Conservation (phyloP, 1,140 invertebrate genomes). For the Xylocopa sonorina region DNA sequence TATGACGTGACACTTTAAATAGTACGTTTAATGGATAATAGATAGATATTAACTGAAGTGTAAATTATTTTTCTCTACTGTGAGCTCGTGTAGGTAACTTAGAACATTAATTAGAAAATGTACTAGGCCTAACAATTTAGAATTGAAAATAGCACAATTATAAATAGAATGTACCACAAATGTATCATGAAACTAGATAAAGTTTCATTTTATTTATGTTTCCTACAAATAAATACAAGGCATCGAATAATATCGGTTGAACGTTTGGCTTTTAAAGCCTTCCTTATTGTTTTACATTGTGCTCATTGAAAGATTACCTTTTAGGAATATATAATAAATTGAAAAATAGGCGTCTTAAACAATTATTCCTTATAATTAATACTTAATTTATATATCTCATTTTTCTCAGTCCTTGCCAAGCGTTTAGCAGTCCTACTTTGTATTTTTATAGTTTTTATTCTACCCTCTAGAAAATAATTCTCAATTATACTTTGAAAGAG, state of each 20-base stretch:
- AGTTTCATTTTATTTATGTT: slow-evolving; percentile 16
- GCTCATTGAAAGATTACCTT: background rate
- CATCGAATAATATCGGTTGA: background rate
- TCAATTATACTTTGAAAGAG: background rate
- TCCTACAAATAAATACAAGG: slow-evolving; percentile 42
- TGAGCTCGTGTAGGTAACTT: background rate
- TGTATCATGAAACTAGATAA: slow-evolving; percentile 19
- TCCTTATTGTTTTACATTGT: background rate
- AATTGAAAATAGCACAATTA: slow-evolving; percentile 3
- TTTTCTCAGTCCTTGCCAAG: background rate
- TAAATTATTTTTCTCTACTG: background rate
- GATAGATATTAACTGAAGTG: background rate
- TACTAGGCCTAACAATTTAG: background rate
- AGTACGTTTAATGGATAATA: background rate
- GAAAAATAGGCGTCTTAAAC: slow-evolving; percentile 7
- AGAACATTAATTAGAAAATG: slow-evolving; percentile 6
- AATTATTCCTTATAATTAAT: background rate
- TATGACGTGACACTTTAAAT: background rate
- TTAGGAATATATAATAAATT: slow-evolving; percentile 11
- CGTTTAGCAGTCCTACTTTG: background rate
- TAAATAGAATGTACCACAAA: slow-evolving; percentile 14
- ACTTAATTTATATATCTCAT: background rate
- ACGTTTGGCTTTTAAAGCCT: slow-evolving; percentile 1
- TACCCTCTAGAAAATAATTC: background rate
- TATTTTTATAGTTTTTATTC: background rate